Evolutionary conservation across 2,888 invertebrate species (phyloP), one percentile per base, ranked within the genome.

Genomic region (Liodrosophila aerea): DNA sequence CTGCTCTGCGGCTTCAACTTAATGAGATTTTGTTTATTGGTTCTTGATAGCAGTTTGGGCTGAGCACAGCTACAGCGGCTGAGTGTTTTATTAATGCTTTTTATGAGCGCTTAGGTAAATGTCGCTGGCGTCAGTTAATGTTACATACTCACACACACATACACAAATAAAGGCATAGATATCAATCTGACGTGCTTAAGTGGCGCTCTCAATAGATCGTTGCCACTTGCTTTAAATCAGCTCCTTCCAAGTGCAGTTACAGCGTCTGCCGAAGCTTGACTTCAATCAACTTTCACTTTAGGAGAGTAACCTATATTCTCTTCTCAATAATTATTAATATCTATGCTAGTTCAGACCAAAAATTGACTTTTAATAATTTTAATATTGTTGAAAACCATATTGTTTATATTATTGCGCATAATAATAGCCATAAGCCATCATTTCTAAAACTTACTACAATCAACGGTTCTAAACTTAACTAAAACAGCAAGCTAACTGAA

Each of bases 21-120:
- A 78, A 78, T 78, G 78, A 78, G 78, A 82, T 78, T 78, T 78
- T 64, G 68, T 78, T 82, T 82, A 78, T 78, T 81, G 82, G 70
- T 66, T 72, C 69, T 65, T 63, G 81, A 78, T 72, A 75, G 64
- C 66, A 57, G 61, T 50, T 9, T 15, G 11, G 11, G 30, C 47
- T 44, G 31, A 57, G 52, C 34, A 12, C 8, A 13, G 34, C 47
- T 46, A 33, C 51, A 53, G 22, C 22, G 22, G 5, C 22, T 36
- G 37, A 64, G 52, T 69, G 69, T 56, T 69, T 64, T 69, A 69
- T 69, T 69, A 69, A 71, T 64, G 72, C 56, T 75, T 65, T 73
- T 77, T 75, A 75, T 75, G 72, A 75, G 54, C 61, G 70, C 51
- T 72, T 72, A 73, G 69, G 41, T 66, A 68, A 73, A 71, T 64